Conservation (phyloP, 2,113 vertebrate species). For the Malurus elegans region DNA sequence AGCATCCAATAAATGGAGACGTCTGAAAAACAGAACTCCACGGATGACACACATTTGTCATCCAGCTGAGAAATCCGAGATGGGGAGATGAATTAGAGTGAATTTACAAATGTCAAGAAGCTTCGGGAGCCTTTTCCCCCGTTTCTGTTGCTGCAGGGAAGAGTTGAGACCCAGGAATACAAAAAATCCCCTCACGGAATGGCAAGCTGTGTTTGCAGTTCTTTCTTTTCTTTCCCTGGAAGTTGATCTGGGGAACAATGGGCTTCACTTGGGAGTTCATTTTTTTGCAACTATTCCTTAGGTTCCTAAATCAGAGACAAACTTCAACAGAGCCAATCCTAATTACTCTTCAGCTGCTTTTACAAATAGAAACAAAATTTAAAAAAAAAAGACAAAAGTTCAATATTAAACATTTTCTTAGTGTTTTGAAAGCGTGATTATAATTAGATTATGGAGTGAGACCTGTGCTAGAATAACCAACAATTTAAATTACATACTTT, state of each 20-base stretch:
- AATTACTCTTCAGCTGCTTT: not conserved
- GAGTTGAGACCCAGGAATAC: not conserved
- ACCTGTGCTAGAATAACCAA: not conserved
- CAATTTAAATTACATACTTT: not conserved
- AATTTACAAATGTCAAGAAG: slow-evolving; percentile 51
- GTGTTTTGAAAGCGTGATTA: not conserved
- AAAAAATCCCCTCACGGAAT: not conserved
- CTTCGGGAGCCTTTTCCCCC: slow-evolving; percentile 3
- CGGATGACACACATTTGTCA: slow-evolving; percentile 49
- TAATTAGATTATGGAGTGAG: not conserved
- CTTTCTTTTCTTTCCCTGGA: not conserved
- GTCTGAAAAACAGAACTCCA: slow-evolving; percentile 46
- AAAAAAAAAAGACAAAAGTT: not conserved
- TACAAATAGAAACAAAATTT: not conserved
- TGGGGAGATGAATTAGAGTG: slow-evolving; percentile 27
- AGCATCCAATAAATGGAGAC: slow-evolving; percentile 61
- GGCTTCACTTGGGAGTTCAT: not conserved
- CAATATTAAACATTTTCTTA: not conserved
- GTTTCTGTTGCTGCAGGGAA: slow-evolving; percentile 36
- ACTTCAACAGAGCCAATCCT: not conserved
- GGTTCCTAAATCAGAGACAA: not conserved
- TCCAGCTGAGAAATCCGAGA: slow-evolving; percentile 57
- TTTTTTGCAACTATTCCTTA: slow-evolving; percentile 1
- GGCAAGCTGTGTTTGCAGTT: slow-evolving; percentile 1
- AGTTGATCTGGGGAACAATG: not conserved